Percentiles rank a stretch among this genome's conserved stretches.
Conservation (phyloP, 2,888 invertebrate genomes). For the Eurytoma adleriae region DNA sequence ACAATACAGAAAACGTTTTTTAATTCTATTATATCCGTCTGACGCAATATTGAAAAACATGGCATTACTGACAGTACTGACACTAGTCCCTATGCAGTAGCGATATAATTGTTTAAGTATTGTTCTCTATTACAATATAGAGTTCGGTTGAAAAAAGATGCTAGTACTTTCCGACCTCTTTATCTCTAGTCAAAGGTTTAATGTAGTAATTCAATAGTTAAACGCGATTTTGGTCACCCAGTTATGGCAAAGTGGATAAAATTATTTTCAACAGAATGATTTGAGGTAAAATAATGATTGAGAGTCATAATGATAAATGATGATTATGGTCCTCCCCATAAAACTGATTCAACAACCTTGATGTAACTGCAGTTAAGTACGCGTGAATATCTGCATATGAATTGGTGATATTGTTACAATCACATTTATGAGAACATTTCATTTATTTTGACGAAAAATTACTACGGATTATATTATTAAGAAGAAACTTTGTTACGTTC, state of each 20-base stretch:
- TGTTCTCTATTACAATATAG: too few species aligned
- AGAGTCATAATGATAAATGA: slow-evolving; percentile 28
- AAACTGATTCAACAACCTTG: slow-evolving; percentile 29
- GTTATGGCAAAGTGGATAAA: background rate
- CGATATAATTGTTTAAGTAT: too few species aligned
- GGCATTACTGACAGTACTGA: too few species aligned
- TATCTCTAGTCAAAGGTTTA: too few species aligned
- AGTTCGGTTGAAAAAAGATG: too few species aligned
- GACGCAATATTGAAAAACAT: too few species aligned
- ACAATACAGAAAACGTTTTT: too few species aligned
- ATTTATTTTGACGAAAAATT: slow-evolving; percentile 34
- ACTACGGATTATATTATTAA: slow-evolving; percentile 53
- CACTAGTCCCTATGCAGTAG: too few species aligned
- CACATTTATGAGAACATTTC: slow-evolving; percentile 66
- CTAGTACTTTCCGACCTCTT: too few species aligned
- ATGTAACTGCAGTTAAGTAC: slow-evolving; percentile 14
- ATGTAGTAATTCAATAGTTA: too few species aligned
- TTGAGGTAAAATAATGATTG: slow-evolving; percentile 26
- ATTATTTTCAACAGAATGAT: background rate
- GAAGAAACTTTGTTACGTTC: slow-evolving; percentile 69
- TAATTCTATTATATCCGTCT: too few species aligned
- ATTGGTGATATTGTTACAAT: slow-evolving; percentile 35
- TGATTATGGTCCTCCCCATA: slow-evolving; percentile 36
- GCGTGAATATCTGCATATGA: slow-evolving; percentile 39
- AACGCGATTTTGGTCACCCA: too few species aligned